phyloP scores from a whole-genome alignment of 2,888 invertebrate species.

The Apocheima hispidaria region DNA sequence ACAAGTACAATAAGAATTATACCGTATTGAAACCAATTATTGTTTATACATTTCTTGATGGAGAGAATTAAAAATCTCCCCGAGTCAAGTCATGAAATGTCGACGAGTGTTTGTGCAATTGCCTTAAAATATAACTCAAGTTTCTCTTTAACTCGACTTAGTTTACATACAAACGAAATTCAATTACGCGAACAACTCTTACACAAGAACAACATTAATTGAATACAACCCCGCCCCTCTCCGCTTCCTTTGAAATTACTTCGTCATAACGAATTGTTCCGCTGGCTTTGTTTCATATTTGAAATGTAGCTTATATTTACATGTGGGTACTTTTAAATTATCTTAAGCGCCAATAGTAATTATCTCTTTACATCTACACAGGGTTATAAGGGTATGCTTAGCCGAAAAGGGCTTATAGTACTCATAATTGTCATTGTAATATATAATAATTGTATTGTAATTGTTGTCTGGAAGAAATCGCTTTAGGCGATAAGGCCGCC shows the following conservation, averaged over 20 bases:
- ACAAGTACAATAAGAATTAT: not conserved
- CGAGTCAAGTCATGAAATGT: not conserved
- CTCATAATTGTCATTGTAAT: too few species aligned
- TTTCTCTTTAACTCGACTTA: slow-evolving; percentile 18
- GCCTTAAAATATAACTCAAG: slow-evolving; percentile 12
- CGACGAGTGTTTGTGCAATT: not conserved
- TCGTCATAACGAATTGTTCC: slow-evolving; percentile 24
- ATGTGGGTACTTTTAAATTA: not conserved
- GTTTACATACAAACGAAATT: slow-evolving; percentile 34
- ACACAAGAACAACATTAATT: slow-evolving; percentile 41
- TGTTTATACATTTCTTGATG: not conserved
- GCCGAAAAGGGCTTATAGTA: too few species aligned
- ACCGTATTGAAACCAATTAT: not conserved
- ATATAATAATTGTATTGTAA: too few species aligned
- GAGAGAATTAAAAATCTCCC: not conserved
- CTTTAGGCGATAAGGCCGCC: too few species aligned
- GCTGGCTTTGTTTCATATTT: slow-evolving; percentile 20
- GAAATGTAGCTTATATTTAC: slow-evolving; percentile 18
- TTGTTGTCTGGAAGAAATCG: too few species aligned
- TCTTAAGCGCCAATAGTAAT: not conserved
- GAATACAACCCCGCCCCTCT: slow-evolving; percentile 39
- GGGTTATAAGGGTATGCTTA: too few species aligned
- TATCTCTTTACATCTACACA: not conserved
- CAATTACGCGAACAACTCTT: slow-evolving; percentile 42
- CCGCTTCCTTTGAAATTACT: slow-evolving; percentile 42